A percentile compares a stretch with the other conserved stretches of the same genome.
phyloP scores from a whole-genome alignment of 2,888 invertebrate species.

The Erannis defoliaria region DNA sequence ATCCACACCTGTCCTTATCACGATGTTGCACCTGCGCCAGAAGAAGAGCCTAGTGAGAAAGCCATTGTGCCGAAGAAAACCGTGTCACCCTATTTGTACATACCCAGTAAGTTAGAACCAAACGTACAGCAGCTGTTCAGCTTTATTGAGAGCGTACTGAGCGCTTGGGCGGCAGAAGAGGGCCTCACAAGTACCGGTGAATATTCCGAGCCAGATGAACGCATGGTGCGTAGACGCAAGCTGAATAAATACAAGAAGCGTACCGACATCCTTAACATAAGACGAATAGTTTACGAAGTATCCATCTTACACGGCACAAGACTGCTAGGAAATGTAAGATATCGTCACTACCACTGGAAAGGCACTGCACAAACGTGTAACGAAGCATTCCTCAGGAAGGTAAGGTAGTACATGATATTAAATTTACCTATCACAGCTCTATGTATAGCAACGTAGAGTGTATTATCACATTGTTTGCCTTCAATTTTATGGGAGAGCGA shows the following conservation, averaged over 20 bases:
- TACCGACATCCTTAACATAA: constrained; percentile 89
- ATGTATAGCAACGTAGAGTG: constrained; percentile 17
- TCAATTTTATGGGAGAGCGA: constrained; percentile 32
- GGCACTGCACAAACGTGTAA: constrained; percentile 95
- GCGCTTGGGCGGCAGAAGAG: constrained; percentile 92
- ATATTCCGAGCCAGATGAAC: constrained; percentile 91
- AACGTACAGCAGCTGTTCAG: constrained; percentile 93
- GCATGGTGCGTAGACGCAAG: constrained; percentile 87
- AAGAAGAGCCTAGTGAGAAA: constrained; percentile 74
- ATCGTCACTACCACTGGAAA: constrained; percentile 94
- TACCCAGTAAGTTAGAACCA: constrained; percentile 88
- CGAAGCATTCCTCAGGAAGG: constrained; percentile 95
- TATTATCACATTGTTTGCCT: constrained; percentile 33
- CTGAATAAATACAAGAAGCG: constrained; percentile 88
- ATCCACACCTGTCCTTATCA: constrained; percentile 80
- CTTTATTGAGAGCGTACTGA: constrained; percentile 92
- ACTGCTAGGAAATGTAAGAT: constrained; percentile 89
- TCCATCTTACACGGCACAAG: constrained; percentile 89
- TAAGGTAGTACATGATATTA: constrained; percentile 69
- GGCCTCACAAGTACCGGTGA: constrained; percentile 91
- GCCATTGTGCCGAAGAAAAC: constrained; percentile 75
- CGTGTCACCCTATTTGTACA: constrained; percentile 83
- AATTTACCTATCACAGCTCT: constrained; percentile 1
- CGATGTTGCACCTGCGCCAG: constrained; percentile 70
- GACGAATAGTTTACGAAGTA: constrained; percentile 90